These are phyloP conservation scores for Heterodera carotae DNA, from an alignment of 1,140 invertebrate genomes.

Conservation along the genomic window DNA sequence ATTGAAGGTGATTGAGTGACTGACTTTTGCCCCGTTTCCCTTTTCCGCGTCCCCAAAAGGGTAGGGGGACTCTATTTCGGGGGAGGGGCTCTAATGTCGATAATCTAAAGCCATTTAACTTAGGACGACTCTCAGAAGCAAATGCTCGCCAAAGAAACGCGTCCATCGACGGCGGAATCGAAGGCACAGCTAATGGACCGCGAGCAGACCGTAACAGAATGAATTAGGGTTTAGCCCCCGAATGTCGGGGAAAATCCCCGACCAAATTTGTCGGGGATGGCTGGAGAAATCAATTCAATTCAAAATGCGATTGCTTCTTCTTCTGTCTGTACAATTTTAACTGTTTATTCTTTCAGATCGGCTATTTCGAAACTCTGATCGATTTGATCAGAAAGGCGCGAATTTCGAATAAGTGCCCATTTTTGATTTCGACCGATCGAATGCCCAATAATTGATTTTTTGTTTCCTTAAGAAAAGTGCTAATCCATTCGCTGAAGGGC, in stretches of 20 bases:
- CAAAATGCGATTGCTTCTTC: too few species aligned
- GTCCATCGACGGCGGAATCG: constrained; percentile 7
- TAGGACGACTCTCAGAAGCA: constrained; percentile 37
- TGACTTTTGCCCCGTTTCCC: too few species aligned
- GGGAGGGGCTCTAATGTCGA: not conserved
- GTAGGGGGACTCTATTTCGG: too few species aligned
- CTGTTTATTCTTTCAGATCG: not conserved
- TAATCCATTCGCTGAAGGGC: constrained; percentile 56
- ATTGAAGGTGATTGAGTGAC: constrained; percentile 21
- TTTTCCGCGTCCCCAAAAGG: too few species aligned
- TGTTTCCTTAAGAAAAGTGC: constrained; percentile 38
- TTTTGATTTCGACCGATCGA: not conserved
- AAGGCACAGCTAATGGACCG: constrained; percentile 34
- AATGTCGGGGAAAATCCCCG: too few species aligned
- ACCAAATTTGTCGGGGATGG: too few species aligned
- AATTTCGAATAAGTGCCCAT: constrained; percentile 44
- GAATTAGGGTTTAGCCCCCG: not conserved
- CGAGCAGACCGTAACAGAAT: constrained; percentile 37
- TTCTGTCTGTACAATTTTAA: too few species aligned
- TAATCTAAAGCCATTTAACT: not conserved
- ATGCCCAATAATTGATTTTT: not conserved
- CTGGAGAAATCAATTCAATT: too few species aligned
- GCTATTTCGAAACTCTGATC: constrained; percentile 55
- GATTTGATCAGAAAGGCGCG: constrained; percentile 53
- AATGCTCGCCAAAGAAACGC: not conserved